Evolutionary conservation across 2,113 vertebrate species (phyloP).

Genomic region (Rostratula benghalensis): DNA sequence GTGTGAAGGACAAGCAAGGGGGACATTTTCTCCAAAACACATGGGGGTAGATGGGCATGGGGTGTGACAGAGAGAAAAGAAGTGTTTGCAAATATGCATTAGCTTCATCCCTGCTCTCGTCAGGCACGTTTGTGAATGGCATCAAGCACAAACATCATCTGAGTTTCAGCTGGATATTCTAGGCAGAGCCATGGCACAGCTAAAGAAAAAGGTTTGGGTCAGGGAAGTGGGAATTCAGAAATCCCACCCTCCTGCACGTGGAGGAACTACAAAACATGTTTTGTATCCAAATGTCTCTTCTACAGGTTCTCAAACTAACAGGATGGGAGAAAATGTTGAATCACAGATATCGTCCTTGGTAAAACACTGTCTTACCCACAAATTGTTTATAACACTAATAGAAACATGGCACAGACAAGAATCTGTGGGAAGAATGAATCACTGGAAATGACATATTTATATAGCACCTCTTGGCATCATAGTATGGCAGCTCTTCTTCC

Average conservation of each 20-base stretch:
- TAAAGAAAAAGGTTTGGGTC: neutral
- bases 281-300: neutral
- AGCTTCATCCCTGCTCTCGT: neutral
- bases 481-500: neutral
- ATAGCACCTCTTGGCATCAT: neutral
- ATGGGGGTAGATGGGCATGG: rapidly evolving
- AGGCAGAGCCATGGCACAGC: neutral
- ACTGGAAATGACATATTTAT: constrained; percentile 55
- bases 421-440: constrained; percentile 60
- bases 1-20: neutral
- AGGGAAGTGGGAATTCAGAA: neutral
- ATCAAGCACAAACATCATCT: neutral
- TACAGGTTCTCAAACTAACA: neutral
- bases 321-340: constrained; percentile 38
- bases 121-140: neutral
- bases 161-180: neutral
- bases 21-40: neutral
- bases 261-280: rapidly evolving
- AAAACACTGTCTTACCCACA: constrained; percentile 45
- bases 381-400: constrained; percentile 53
- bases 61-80: neutral
- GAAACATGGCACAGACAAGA: constrained; percentile 20
- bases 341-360: constrained; percentile 36
- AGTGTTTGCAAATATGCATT: neutral
- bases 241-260: neutral